phyloP scores from a whole-genome alignment of 1,140 invertebrate genomes.

The Drosophila repletoides region DNA sequence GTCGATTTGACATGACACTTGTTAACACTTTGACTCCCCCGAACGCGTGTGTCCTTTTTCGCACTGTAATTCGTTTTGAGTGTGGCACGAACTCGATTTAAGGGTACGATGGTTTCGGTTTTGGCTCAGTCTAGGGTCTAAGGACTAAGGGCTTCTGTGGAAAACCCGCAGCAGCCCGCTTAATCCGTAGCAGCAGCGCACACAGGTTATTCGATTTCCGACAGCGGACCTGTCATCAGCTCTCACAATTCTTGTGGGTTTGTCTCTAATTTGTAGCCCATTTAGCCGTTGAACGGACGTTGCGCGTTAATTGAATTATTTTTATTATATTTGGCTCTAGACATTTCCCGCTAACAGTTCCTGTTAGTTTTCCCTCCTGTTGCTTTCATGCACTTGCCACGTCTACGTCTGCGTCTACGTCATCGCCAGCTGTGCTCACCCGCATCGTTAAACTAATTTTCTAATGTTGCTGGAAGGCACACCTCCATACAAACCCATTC shows the following conservation, averaged over 20 bases:
- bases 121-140: not conserved
- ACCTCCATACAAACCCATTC: slow-evolving; percentile 20
- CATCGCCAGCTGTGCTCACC: slow-evolving; percentile 59
- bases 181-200: slow-evolving; percentile 42
- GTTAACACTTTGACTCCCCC: slow-evolving; percentile 80
- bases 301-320: slow-evolving; percentile 76
- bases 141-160: slow-evolving; percentile 22
- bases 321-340: slow-evolving; percentile 58
- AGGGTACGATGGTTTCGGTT: not conserved
- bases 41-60: slow-evolving; percentile 45
- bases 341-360: slow-evolving; percentile 43
- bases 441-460: slow-evolving; percentile 76
- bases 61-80: slow-evolving; percentile 73
- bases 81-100: slow-evolving; percentile 7
- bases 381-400: slow-evolving; percentile 46
- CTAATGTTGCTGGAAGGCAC: slow-evolving; percentile 56
- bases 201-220: slow-evolving; percentile 46
- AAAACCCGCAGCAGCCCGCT: slow-evolving; percentile 49
- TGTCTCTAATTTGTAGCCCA: slow-evolving; percentile 70
- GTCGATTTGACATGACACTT: slow-evolving; percentile 67
- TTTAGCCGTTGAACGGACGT: slow-evolving; percentile 58
- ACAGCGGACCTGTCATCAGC: slow-evolving; percentile 55
- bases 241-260: slow-evolving; percentile 64
- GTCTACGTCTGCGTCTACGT: not conserved
- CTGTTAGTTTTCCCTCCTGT: not conserved